Conservation (phyloP, 2,113 vertebrate genomes). For the Erythrolamprus reginae region DNA sequence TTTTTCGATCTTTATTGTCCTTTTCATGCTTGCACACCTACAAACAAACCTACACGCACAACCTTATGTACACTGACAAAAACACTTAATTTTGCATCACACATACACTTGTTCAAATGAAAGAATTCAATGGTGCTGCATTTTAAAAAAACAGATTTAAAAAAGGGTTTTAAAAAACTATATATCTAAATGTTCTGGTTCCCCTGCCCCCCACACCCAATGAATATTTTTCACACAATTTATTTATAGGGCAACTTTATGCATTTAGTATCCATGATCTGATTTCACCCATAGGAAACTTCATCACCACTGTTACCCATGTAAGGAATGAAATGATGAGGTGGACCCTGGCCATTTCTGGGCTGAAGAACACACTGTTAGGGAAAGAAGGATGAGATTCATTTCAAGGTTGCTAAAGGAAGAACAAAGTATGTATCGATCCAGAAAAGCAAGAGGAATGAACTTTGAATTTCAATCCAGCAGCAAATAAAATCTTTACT, state of each 20-base stretch:
- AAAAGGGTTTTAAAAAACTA: background rate
- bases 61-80: background rate
- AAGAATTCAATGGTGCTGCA: background rate
- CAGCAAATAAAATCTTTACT: background rate
- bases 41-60: background rate
- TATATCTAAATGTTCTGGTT: background rate
- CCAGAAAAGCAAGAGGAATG: background rate
- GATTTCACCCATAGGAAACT: background rate
- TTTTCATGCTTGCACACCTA: too few relatives aligned
- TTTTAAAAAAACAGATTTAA: background rate
- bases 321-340: background rate
- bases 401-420: background rate
- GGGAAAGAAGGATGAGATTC: background rate
- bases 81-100: background rate
- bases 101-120: background rate
- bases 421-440: background rate
- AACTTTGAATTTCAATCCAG: background rate
- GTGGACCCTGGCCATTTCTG: background rate
- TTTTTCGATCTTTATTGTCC: background rate
- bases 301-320: background rate
- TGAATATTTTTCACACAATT: background rate
- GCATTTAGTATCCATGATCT: background rate
- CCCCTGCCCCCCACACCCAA: background rate
- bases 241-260: background rate
- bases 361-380: background rate